Evolutionary conservation across 1,140 invertebrate species (phyloP).

Genomic region (Oncopeltus fasciatus): DNA sequence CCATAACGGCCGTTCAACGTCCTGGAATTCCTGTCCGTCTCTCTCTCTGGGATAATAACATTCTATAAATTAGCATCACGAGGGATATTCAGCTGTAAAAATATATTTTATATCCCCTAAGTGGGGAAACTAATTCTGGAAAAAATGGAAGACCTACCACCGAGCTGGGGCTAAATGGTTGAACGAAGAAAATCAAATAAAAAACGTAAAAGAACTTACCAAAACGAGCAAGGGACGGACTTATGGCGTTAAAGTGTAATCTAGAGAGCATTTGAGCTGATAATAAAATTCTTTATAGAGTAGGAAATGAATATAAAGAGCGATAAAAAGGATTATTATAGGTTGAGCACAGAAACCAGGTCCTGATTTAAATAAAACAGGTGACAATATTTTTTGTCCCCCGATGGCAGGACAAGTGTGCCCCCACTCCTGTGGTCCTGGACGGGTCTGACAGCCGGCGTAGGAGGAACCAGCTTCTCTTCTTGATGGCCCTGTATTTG

Average conservation of each 20-base stretch:
- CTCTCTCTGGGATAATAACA: no score
- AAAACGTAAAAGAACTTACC: neutral
- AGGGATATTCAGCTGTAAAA: neutral
- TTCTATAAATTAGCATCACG: neutral
- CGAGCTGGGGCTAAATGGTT: neutral
- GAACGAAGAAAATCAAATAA: neutral
- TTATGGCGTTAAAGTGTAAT: constrained; percentile 9
- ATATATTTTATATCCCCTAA: neutral
- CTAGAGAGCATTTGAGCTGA: constrained; percentile 1
- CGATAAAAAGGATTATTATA: constrained; percentile 7
- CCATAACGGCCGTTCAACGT: no score
- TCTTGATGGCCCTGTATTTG: constrained; percentile 1
- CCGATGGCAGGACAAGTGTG: neutral
- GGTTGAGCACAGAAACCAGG: neutral
- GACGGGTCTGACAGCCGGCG: neutral
- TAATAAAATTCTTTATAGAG: constrained; percentile 9
- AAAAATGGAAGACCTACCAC: neutral
- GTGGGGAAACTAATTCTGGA: neutral
- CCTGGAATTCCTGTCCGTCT: no score
- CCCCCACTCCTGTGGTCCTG: neutral
- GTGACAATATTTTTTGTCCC: neutral
- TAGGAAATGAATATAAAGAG: constrained; percentile 4
- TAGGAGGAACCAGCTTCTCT: neutral
- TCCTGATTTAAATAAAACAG: constrained; percentile 7
- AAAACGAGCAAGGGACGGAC: neutral